phyloP scores from a whole-genome alignment of 2,113 vertebrate genomes.

The Callipepla squamata region DNA sequence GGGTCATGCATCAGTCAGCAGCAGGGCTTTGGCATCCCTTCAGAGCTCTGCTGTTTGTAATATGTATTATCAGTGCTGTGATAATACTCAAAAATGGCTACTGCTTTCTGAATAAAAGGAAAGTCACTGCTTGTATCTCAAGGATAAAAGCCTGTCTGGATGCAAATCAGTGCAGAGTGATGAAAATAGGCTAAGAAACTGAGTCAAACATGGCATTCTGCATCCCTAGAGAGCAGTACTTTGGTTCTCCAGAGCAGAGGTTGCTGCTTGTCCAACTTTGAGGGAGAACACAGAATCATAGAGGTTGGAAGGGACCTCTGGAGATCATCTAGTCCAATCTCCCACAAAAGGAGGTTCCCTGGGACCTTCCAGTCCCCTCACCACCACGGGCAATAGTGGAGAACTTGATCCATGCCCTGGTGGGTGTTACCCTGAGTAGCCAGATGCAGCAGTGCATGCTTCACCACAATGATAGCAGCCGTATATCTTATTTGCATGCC shows the following conservation, averaged over 20 bases:
- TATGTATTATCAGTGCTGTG: not conserved
- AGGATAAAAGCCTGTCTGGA: constrained; percentile 56
- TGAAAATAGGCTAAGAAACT: not conserved
- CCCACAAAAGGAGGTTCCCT: too few relatives aligned
- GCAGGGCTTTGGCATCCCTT: constrained; percentile 12
- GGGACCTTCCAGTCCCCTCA: not conserved
- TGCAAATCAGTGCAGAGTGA: constrained; percentile 34
- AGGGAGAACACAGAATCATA: not conserved
- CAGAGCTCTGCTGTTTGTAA: constrained; percentile 21
- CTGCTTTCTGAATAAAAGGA: constrained; percentile 41
- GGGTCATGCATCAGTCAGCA: constrained; percentile 3
- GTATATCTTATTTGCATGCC: not conserved
- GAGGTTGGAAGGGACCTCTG: too few relatives aligned
- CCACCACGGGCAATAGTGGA: fast-evolving
- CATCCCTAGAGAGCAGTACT: not conserved
- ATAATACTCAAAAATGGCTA: constrained; percentile 25
- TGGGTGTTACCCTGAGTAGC: not conserved
- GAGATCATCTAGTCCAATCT: too few relatives aligned
- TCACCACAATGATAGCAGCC: not conserved
- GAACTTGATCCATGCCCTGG: not conserved
- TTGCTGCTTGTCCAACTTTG: not conserved
- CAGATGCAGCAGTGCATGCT: not conserved
- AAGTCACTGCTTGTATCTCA: constrained; percentile 21
- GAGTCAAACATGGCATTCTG: not conserved
- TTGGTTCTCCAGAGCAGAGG: not conserved